Conservation (phyloP, 2,888 invertebrate species). For the Drosophila ezoana region DNA sequence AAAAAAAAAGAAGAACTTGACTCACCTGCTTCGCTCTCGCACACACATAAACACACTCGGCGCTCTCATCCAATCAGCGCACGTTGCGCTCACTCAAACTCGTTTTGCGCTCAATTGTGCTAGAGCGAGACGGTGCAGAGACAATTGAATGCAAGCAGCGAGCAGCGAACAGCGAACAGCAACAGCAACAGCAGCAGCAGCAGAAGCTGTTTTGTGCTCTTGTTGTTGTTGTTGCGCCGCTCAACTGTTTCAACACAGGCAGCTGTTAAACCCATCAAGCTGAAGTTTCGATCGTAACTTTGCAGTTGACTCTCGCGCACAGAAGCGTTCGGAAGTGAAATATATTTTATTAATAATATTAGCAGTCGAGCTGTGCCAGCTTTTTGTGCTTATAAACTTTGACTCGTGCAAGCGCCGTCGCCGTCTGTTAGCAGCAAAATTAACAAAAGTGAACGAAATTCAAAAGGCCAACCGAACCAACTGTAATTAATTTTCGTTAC, state of each 20-base stretch:
- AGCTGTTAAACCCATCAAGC: slow-evolving; percentile 84
- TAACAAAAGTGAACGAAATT: slow-evolving; percentile 31
- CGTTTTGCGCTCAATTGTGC: slow-evolving; percentile 61
- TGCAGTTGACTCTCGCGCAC: slow-evolving; percentile 85
- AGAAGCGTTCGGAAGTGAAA: slow-evolving; percentile 86
- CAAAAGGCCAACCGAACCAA: neutral
- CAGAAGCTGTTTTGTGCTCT: slow-evolving; percentile 76
- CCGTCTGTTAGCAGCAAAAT: slow-evolving; percentile 9
- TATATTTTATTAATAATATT: slow-evolving; percentile 85
- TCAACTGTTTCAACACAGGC: slow-evolving; percentile 82
- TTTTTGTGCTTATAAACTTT: slow-evolving; percentile 30
- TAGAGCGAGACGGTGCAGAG: slow-evolving; percentile 55
- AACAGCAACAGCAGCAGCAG: slow-evolving; percentile 69
- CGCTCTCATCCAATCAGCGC: slow-evolving; percentile 60
- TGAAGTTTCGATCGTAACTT: slow-evolving; percentile 85
- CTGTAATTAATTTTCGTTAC: slow-evolving; percentile 14
- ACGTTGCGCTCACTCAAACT: slow-evolving; percentile 65
- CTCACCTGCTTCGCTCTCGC: slow-evolving; percentile 55
- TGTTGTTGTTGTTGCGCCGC: slow-evolving; percentile 49
- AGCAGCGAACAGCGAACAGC: slow-evolving; percentile 38
- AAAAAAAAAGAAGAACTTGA: neutral
- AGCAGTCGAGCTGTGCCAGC: slow-evolving; percentile 59
- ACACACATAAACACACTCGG: slow-evolving; percentile 25
- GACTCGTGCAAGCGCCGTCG: slow-evolving; percentile 29
- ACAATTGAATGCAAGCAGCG: slow-evolving; percentile 59